Percentiles rank a stretch among this genome's conserved stretches.
These are phyloP conservation scores for Mechanitis messenoides DNA, from an alignment of 2,888 invertebrate species.

Conservation along the genomic window DNA sequence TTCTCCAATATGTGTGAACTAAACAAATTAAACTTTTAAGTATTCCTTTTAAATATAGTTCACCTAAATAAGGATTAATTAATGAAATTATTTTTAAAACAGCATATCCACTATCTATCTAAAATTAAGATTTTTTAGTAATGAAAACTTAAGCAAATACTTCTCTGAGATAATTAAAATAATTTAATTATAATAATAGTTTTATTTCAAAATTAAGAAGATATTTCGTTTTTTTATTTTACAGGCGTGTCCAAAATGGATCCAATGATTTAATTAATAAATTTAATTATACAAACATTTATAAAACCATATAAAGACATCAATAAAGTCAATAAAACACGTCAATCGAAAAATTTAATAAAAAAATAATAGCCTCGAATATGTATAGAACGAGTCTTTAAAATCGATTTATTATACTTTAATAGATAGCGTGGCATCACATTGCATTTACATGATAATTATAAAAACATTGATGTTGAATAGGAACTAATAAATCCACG, in stretches of 20 bases:
- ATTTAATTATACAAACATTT: slow-evolving; percentile 6
- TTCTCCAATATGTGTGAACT: too few species aligned
- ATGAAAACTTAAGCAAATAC: too few species aligned
- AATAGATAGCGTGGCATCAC: slow-evolving; percentile 22
- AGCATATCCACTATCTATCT: too few species aligned
- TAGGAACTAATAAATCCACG: slow-evolving; percentile 22
- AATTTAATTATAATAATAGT: not conserved
- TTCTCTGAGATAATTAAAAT: not conserved
- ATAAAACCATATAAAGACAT: not conserved
- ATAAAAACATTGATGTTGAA: slow-evolving; percentile 21
- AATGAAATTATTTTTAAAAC: too few species aligned
- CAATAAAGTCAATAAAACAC: slow-evolving; percentile 5
- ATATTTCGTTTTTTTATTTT: not conserved
- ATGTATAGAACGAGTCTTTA: slow-evolving; percentile 11
- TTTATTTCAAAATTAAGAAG: not conserved
- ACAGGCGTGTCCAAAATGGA: not conserved
- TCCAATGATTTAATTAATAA: slow-evolving; percentile 1
- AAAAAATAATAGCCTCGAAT: not conserved
- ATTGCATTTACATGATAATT: slow-evolving; percentile 29
- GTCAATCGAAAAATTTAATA: not conserved
- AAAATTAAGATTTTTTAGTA: too few species aligned
- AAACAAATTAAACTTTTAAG: too few species aligned
- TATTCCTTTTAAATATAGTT: too few species aligned
- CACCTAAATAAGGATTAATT: too few species aligned
- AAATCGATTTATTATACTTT: slow-evolving; percentile 23